A percentile compares a stretch with the other conserved stretches of the same genome.
phyloP scores from a whole-genome alignment of 2,113 vertebrate genomes.

The Prunella himalayana region DNA sequence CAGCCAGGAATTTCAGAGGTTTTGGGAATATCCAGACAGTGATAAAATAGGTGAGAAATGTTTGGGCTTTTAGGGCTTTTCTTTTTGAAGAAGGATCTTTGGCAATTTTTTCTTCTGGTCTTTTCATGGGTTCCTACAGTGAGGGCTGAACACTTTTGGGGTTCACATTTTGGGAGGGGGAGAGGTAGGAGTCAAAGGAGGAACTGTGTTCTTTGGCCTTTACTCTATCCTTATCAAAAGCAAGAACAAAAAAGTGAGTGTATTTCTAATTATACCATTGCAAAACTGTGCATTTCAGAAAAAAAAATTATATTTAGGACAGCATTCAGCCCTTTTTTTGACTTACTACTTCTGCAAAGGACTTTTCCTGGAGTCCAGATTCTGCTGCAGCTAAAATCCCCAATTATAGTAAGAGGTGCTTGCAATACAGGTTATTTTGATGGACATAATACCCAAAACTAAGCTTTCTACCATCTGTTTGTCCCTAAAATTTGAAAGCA shows the following conservation, averaged over 20 bases:
- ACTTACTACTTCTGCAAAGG: background rate
- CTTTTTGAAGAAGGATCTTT: background rate
- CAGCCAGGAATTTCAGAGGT: background rate
- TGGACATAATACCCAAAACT: constrained; percentile 74
- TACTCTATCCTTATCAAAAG: background rate
- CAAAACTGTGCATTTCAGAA: background rate
- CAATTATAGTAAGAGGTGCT: constrained; percentile 65
- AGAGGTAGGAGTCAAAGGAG: background rate
- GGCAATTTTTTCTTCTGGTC: background rate
- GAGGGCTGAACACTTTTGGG: background rate
- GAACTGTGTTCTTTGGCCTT: background rate
- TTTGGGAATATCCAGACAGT: background rate
- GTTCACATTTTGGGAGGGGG: background rate
- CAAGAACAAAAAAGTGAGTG: background rate
- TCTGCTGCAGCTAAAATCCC: constrained; percentile 29
- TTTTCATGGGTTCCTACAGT: fast-evolving
- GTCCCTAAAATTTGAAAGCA: constrained; percentile 66
- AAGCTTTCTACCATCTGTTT: constrained; percentile 76
- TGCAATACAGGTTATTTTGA: constrained; percentile 68
- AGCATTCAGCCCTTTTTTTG: background rate
- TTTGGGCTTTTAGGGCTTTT: background rate
- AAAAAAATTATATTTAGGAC: background rate
- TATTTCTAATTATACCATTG: background rate
- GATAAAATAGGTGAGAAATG: background rate
- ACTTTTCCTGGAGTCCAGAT: constrained; percentile 50